Percentiles rank a stretch among this genome's conserved stretches.
Evolutionary conservation across 1,140 invertebrate genomes (phyloP).

Genomic region (Neodiprion fabricii): DNA sequence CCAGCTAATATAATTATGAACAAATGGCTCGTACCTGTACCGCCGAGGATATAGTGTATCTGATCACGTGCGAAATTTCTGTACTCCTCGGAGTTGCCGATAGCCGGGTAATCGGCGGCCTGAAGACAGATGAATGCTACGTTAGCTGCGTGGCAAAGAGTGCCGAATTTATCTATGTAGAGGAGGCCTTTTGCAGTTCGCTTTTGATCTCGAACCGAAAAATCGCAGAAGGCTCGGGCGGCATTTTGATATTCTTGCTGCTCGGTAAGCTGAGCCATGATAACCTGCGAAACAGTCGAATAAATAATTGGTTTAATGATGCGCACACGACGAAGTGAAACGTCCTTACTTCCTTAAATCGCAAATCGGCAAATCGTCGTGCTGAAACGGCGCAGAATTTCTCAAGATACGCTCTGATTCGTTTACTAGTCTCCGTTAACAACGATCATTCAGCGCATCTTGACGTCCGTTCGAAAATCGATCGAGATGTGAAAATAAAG

Average conservation of each 20-base stretch:
- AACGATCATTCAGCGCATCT: too few relatives aligned
- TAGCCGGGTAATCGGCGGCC: constrained; percentile 56
- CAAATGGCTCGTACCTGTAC: constrained; percentile 37
- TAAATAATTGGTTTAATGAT: neutral
- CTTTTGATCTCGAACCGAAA: constrained; percentile 55
- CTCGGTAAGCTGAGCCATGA: constrained; percentile 60
- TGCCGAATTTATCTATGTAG: constrained; percentile 66
- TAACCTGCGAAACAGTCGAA: constrained; percentile 47
- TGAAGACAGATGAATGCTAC: constrained; percentile 66
- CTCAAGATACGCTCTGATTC: too few relatives aligned
- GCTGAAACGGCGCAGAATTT: too few relatives aligned
- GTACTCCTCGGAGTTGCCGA: constrained; percentile 52
- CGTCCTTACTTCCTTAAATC: neutral
- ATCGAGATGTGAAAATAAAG: neutral
- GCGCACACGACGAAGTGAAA: too few relatives aligned
- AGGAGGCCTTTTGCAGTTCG: constrained; percentile 65
- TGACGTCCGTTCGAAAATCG: too few relatives aligned
- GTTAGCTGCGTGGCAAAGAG: constrained; percentile 66
- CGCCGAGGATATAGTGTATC: constrained; percentile 70
- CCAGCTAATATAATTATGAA: too few relatives aligned
- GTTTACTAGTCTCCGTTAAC: too few relatives aligned
- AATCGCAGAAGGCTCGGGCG: constrained; percentile 63
- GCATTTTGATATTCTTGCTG: constrained; percentile 57
- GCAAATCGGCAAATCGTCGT: neutral
- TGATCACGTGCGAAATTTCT: constrained; percentile 67